phyloP scores from a whole-genome alignment of 2,888 invertebrate genomes.

The Mimas tiliae region DNA sequence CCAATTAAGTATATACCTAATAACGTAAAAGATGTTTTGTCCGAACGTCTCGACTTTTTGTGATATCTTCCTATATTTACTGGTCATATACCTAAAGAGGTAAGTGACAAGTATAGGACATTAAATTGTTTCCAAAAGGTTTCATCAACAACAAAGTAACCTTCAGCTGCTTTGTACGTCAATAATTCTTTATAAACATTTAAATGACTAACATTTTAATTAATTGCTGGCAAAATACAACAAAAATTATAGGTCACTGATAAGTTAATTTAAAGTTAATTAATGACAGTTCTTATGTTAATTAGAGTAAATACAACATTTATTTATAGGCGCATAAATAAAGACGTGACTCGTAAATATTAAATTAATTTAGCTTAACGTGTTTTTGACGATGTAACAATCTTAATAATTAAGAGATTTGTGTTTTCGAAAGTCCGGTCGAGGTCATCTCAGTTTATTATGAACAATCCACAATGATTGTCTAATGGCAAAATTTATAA shows the following conservation, averaged over 20 bases:
- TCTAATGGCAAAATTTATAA: no score
- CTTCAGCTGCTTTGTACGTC: background rate
- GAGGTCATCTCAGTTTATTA: background rate
- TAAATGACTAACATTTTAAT: conserved; percentile 16
- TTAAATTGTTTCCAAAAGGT: background rate
- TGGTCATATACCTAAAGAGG: no score
- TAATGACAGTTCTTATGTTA: conserved; percentile 11
- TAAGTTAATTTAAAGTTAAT: conserved; percentile 21
- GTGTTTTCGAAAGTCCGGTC: background rate
- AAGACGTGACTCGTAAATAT: background rate
- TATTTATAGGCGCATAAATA: conserved; percentile 14
- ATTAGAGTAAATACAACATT: conserved; percentile 10
- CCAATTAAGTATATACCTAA: no score
- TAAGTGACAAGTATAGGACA: no score
- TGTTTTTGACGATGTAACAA: conserved; percentile 5
- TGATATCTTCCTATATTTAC: no score
- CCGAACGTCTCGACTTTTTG: no score
- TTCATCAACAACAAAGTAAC: conserved; percentile 3
- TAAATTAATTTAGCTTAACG: background rate
- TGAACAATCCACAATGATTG: background rate
- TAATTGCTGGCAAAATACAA: background rate
- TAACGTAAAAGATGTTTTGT: no score
- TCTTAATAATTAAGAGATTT: background rate
- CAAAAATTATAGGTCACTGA: conserved; percentile 21
- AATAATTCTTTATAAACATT: background rate